Percentiles rank a stretch among this genome's conserved stretches.
These are phyloP conservation scores for Nemoura dubitans DNA, from an alignment of 2,888 invertebrate genomes.

Conservation along the genomic window DNA sequence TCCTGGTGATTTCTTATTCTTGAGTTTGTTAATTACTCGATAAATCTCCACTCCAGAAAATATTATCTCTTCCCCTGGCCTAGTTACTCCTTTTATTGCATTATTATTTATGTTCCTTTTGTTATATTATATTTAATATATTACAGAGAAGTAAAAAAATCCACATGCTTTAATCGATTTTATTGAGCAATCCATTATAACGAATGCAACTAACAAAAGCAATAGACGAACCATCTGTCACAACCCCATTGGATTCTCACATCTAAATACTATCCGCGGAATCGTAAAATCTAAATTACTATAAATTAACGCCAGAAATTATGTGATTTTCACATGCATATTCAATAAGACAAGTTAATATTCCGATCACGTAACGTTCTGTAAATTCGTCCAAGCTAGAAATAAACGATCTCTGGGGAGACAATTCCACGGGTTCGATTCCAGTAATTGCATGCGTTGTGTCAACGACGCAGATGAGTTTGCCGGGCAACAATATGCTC, in stretches of 20 bases:
- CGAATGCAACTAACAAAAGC: neutral
- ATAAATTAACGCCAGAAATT: neutral
- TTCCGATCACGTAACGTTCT: neutral
- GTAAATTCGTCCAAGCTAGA: neutral
- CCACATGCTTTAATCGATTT: neutral
- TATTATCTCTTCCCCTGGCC: too few species aligned
- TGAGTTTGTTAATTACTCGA: too few species aligned
- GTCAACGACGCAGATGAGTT: neutral
- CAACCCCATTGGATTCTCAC: neutral
- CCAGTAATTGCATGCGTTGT: constrained; percentile 10
- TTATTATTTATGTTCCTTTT: too few species aligned
- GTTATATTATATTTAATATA: too few species aligned
- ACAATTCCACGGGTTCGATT: neutral
- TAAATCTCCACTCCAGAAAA: too few species aligned
- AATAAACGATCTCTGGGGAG: constrained; percentile 18
- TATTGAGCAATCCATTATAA: neutral
- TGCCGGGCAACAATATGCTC: constrained; percentile 18
- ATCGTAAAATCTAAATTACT: neutral
- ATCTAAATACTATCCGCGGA: neutral
- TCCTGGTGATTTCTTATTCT: too few species aligned
- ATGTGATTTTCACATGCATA: neutral
- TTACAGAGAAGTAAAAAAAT: too few species aligned
- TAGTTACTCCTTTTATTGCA: too few species aligned
- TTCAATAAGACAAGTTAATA: constrained; percentile 17
- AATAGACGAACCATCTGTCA: neutral